Evolutionary conservation across 1,140 invertebrate genomes (phyloP).

Genomic region (Macrobrachium rosenbergii): DNA sequence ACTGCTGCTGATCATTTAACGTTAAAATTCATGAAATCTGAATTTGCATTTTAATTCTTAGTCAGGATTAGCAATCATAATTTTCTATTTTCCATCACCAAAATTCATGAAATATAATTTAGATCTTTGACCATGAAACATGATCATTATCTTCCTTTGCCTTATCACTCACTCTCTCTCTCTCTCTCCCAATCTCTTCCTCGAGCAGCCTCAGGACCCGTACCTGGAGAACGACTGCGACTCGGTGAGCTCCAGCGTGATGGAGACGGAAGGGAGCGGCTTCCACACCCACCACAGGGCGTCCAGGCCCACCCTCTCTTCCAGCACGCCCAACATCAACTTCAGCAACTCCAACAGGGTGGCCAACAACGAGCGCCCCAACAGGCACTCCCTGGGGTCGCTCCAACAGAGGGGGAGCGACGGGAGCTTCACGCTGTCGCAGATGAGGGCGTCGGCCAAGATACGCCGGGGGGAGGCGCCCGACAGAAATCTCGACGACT

Average conservation of each 20-base stretch:
- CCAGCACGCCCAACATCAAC: not conserved
- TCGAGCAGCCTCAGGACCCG: not conserved
- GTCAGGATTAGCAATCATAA: no score
- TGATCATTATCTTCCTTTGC: no score
- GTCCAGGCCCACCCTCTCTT: not conserved
- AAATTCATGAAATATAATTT: no score
- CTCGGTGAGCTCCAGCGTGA: not conserved
- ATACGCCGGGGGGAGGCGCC: not conserved
- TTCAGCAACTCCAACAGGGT: not conserved
- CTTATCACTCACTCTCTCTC: no score
- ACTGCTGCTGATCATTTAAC: no score
- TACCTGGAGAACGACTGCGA: slow-evolving; percentile 30
- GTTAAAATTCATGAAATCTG: no score
- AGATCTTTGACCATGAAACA: no score
- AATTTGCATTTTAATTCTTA: no score
- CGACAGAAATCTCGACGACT: slow-evolving; percentile 13
- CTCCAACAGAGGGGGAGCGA: slow-evolving; percentile 20
- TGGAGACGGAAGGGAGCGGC: not conserved
- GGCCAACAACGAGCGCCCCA: not conserved
- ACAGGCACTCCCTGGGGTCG: not conserved
- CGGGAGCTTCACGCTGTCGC: slow-evolving; percentile 25
- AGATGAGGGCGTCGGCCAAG: not conserved
- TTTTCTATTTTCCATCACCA: no score
- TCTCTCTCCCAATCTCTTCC: not conserved
- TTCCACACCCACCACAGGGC: not conserved